Base-by-base conservation (phyloP, 2,888 invertebrate genomes). In the Sialis fuliginosa region DNA sequence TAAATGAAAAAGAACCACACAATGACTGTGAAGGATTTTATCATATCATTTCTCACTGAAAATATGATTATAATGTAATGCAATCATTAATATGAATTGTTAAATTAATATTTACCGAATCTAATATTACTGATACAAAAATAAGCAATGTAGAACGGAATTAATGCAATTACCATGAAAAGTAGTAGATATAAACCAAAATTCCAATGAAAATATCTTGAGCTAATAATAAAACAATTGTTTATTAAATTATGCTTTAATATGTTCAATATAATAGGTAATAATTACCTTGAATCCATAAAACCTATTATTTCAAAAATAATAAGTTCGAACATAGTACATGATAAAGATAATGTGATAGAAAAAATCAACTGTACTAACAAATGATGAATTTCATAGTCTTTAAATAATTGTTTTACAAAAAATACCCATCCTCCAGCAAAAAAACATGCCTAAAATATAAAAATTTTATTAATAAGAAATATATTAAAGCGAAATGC, bases 281-380 rank as follows among this genome's bases (percentile, higher is more conserved):
- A 53, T 54, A 22, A 60, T 52, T 75, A 95, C 86, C 86, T 87
- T 13, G 89, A 79, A 62, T 95, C 91, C 52, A 98, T 69, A 53
- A 95, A 79, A 33, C 88, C 95, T 49, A 96, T 72, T 54, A 98
- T 98, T 72, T 99, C 98, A 69, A 99, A 99, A 61, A 99, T 99
- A 51, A 98, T 97, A 48, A 98, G 70, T 64, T 98, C 97, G 66
- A 98, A 99, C 92, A 98, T 93, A 2, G 95, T 92, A 60, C 97
- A 93, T 30, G 97, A 97, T 10, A 99, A 70, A 0, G 97, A 86
- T 62, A 98, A 91, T 34, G 95, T 98, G 31, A 85, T 75, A 0
- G 97, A 95, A 65, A 99, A 98, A 60, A 96, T 89, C 5, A 97
- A 69, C 63, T 97, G 91, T 2, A 98, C 95, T 49, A 91, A 71